Evolutionary conservation across 2,888 invertebrate species (phyloP), one percentile per base, ranked within the genome.

Genomic region (Ditula angustiorana): DNA sequence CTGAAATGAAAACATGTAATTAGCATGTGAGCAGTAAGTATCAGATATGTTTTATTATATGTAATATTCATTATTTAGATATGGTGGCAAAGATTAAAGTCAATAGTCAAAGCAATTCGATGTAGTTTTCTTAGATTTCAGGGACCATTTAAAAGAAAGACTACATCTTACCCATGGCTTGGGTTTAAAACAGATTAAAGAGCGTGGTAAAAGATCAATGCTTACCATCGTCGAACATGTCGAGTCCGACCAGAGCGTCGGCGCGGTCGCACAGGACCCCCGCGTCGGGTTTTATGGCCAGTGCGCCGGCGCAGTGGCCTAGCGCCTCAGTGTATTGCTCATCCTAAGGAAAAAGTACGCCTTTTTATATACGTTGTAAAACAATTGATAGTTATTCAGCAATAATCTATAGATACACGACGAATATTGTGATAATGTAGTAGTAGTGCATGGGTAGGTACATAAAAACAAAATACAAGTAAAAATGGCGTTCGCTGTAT

Each of bases 181-280:
- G n/a, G n/a, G n/a, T n/a, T n/a, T n/a, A n/a, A 26, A 3, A 2
- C 33, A n/a, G 1, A 4, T n/a, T 1, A n/a, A n/a, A n/a, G 1
- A 13, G 13, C 13, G 24, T 24, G n/a, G 11, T 47, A 1, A 1
- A 28, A 11, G 21, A 11, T 3, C 2, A 11, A 19, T 0, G 21
- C 81, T 83, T 76, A 95, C 95, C 97, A 91, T 98, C 98, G 75
- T 99, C 98, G 85, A 95, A 99, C 95, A 98, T 95, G 83, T 99
- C 99, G 13, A 96, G 95, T 3, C 95, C 95, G 33, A 99, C 88
- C 83, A 98, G 96, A 5, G 98, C 98, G 77, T 99, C 99, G 0
- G 96, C 99, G 71, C 97, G 95, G 88, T 99, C 98, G 88, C 98
- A 98, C 71, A 97, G 94, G 61, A 97, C 92, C 65, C 95, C 94